Evolutionary conservation across 2,113 vertebrate genomes (phyloP), one percentile per base, ranked within the genome.

Genomic region (Cranoglanis bouderius): DNA sequence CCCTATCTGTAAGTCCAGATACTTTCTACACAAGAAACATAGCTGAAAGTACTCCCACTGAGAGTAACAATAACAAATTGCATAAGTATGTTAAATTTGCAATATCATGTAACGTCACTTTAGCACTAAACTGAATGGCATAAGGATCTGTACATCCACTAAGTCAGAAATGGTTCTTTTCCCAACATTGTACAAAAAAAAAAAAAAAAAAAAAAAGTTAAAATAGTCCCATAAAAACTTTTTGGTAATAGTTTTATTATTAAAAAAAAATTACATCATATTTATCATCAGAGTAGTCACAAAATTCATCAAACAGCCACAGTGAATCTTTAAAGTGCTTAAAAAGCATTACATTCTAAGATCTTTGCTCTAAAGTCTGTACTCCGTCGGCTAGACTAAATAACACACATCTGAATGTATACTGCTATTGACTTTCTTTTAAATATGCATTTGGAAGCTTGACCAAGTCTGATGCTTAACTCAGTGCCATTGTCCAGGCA

Each of bases 181-280:
- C 19, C 51, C 26, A 40, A 70, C 35, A 9, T 21, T 49, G 16
- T 49, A n/a, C n/a, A n/a, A n/a, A n/a, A n/a, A n/a, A n/a, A n/a
- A n/a, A n/a, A n/a, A n/a, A n/a, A n/a, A n/a, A n/a, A n/a, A n/a
- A 55, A 81, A 74, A 72, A 46, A 21, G 10, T 10, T 19, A 26
- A 57, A 61, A 3, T 16, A 77, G 55, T 49, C 1, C 32, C 24
- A 85, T 26, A 38, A 85, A 65, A 65, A 10, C 4, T 40, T 67
- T 59, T 84, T 16, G 8, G 8, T 49, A 10, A 67, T n/a, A 59
- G 59, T 65, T 88, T 87, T 32, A 84, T 74, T 88, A 88, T 57
- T 74, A 88, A n/a, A n/a, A n/a, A n/a, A n/a, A n/a, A n/a, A n/a
- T n/a, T n/a, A n/a, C n/a, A n/a, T n/a, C n/a, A n/a, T n/a, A n/a